These are phyloP conservation scores for Buceros bicornis DNA, from an alignment of 2,797 vertebrate genomes.

Conservation along the genomic window DNA sequence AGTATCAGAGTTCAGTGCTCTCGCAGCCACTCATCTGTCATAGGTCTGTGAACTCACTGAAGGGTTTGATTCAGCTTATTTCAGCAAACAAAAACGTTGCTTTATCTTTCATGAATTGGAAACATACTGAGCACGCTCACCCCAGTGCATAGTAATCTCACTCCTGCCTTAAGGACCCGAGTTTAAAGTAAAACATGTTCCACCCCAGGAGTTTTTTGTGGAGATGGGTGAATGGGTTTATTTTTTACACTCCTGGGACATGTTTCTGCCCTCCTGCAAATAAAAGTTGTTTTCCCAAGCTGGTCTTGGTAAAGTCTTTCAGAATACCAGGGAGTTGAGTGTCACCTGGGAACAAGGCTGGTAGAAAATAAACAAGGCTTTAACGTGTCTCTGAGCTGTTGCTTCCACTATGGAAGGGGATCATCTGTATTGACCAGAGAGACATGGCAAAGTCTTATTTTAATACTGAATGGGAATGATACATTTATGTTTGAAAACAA, in stretches of 20 bases:
- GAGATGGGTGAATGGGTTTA: background rate
- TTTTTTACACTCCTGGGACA: background rate
- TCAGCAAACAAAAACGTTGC: background rate
- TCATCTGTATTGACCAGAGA: background rate
- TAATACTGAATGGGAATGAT: background rate
- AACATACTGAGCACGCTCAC: background rate
- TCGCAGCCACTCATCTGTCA: conserved; percentile 20
- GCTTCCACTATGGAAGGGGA: background rate
- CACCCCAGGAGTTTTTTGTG: background rate
- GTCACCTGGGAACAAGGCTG: background rate
- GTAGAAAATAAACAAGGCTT: background rate
- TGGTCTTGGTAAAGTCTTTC: background rate
- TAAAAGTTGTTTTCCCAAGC: background rate
- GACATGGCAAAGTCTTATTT: background rate
- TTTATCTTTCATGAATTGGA: background rate
- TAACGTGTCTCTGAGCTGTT: background rate
- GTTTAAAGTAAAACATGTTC: background rate
- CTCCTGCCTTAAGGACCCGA: background rate
- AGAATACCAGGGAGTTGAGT: background rate
- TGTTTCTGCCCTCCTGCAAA: background rate
- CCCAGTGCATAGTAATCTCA: background rate
- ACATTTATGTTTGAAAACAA: background rate
- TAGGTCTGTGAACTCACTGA: background rate
- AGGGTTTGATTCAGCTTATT: background rate
- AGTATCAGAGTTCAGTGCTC: background rate